Conservation (phyloP, 1,140 invertebrate genomes). For the Bicyclus anynana region DNA sequence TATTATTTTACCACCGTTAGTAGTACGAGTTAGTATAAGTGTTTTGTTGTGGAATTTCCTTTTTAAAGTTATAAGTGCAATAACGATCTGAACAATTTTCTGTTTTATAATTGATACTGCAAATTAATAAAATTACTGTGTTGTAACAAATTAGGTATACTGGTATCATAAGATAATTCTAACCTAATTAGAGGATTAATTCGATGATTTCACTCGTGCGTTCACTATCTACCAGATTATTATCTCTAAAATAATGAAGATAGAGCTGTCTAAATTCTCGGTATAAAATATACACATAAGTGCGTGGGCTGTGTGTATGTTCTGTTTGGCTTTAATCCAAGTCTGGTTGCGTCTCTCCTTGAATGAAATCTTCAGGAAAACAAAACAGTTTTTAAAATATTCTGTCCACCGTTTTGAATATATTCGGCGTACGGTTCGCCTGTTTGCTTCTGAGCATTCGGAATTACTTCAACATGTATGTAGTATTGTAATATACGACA, state of each 20-base stretch:
- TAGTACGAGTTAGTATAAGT: no score
- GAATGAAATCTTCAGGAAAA: conserved; percentile 38
- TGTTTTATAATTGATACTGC: no score
- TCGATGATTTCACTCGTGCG: conserved; percentile 3
- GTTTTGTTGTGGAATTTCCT: no score
- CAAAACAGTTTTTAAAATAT: conserved; percentile 42
- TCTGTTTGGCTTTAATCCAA: conserved; percentile 52
- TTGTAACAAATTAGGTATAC: no score
- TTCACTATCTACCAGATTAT: background rate
- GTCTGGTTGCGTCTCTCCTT: conserved; percentile 38
- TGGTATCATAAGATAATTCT: no score
- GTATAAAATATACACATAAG: conserved; percentile 11
- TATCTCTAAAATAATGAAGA: background rate
- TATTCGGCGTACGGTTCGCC: background rate
- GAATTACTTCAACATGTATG: conserved; percentile 2
- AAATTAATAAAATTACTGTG: no score
- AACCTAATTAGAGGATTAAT: background rate
- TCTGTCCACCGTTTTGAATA: conserved; percentile 15
- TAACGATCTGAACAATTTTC: no score
- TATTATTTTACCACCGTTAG: background rate
- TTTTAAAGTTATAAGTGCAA: no score
- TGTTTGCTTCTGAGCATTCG: conserved; percentile 3
- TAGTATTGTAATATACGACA: background rate
- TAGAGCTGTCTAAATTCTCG: conserved; percentile 22
- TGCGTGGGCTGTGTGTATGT: conserved; percentile 19